Conservation (phyloP, 2,888 invertebrate species). For the Bellardia bayeri region DNA sequence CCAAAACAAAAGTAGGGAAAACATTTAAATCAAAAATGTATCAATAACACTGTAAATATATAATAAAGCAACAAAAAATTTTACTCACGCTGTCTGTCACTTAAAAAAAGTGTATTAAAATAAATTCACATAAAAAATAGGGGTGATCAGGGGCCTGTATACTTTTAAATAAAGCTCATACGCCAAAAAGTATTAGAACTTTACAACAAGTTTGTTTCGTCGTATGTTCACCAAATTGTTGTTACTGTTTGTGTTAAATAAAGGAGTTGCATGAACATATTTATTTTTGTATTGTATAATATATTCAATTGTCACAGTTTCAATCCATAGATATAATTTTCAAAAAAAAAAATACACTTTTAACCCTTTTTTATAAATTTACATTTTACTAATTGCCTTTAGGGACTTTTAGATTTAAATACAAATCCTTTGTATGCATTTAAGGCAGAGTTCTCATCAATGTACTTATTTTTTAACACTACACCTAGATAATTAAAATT, state of each 20-base stretch:
- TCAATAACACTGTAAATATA: slow-evolving; percentile 3
- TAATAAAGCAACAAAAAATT: slow-evolving; percentile 20
- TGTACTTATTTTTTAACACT: background rate
- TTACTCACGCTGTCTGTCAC: slow-evolving; percentile 65
- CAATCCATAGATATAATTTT: background rate
- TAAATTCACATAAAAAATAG: slow-evolving; percentile 39
- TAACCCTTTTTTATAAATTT: background rate
- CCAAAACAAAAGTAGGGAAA: background rate
- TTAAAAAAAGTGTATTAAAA: slow-evolving; percentile 11
- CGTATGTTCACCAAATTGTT: background rate
- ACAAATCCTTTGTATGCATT: background rate
- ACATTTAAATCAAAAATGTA: slow-evolving; percentile 39
- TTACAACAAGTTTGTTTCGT: background rate
- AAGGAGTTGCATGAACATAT: background rate
- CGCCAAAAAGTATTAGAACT: background rate
- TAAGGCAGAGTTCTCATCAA: background rate
- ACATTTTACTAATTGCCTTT: slow-evolving; percentile 53
- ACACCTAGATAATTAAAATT: slow-evolving; percentile 18
- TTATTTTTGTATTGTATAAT: background rate
- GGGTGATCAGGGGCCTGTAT: slow-evolving; percentile 63
- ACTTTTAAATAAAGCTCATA: slow-evolving; percentile 1
- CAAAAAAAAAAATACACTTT: background rate
- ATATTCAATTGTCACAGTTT: slow-evolving; percentile 20
- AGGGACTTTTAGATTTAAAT: background rate
- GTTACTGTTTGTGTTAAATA: background rate